phyloP scores from a whole-genome alignment of 1,140 invertebrate species.

The Halictus rubicundus region DNA sequence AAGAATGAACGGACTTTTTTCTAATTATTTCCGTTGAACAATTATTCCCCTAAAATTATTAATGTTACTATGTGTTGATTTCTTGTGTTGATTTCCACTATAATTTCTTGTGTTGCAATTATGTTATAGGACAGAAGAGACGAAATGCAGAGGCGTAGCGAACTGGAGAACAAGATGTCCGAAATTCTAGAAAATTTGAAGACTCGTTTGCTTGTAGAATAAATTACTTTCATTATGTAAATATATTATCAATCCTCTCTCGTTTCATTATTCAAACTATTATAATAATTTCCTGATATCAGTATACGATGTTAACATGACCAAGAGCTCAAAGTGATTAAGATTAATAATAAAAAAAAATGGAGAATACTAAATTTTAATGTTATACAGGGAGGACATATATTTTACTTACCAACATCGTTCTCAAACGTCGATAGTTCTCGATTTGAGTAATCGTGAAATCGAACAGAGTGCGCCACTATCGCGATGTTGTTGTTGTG shows the following conservation, averaged over 20 bases:
- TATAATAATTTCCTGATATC: background rate
- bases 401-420: background rate
- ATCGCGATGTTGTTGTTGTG: background rate
- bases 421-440: background rate
- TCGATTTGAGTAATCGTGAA: background rate
- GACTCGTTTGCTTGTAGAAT: constrained; percentile 70
- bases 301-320: background rate
- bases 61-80: background rate
- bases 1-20: constrained; percentile 3
- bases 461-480: background rate
- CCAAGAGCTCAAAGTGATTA: background rate
- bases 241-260: background rate
- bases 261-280: background rate
- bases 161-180: constrained; percentile 70
- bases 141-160: constrained; percentile 56
- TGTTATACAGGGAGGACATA: background rate
- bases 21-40: too few relatives aligned
- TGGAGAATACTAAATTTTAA: background rate
- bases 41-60: background rate
- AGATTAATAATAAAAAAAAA: background rate
- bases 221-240: constrained; percentile 19
- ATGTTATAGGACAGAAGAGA: constrained; percentile 69
- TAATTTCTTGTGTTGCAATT: background rate
- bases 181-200: constrained; percentile 73
- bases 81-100: background rate